These are phyloP conservation scores for Pelodytes ibericus DNA, from an alignment of 2,797 vertebrate genomes.

Conservation along the genomic window DNA sequence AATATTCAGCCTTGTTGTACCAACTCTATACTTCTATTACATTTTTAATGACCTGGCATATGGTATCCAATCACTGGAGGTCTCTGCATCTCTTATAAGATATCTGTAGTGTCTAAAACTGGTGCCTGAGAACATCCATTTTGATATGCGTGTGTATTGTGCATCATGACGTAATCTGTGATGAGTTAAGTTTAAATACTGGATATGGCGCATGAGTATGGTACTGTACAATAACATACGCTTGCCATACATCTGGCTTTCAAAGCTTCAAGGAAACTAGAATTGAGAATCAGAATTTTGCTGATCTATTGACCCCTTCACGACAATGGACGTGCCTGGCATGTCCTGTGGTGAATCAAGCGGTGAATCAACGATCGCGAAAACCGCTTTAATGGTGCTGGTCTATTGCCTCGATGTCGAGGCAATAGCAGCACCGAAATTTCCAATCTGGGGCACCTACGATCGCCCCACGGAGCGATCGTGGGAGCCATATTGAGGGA, in stretches of 20 bases:
- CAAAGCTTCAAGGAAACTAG: too few relatives aligned
- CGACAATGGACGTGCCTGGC: too few relatives aligned
- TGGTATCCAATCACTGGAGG: conserved; percentile 28
- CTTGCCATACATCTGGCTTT: background rate
- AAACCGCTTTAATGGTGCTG: too few relatives aligned
- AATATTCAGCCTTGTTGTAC: conserved; percentile 39
- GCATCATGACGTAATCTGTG: background rate
- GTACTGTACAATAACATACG: background rate
- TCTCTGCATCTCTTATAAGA: background rate
- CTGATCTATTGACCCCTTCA: too few relatives aligned
- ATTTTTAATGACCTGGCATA: conserved; percentile 45
- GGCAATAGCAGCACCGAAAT: too few relatives aligned
- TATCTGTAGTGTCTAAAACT: background rate
- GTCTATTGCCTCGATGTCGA: too few relatives aligned
- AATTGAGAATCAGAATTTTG: too few relatives aligned
- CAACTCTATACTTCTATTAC: conserved; percentile 23
- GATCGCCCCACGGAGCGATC: too few relatives aligned
- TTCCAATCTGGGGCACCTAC: too few relatives aligned
- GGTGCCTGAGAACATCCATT: background rate
- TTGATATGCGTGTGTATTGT: background rate
- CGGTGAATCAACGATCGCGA: too few relatives aligned
- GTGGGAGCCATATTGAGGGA: too few relatives aligned
- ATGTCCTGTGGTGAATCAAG: too few relatives aligned
- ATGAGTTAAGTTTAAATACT: background rate
- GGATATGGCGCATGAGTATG: background rate